Base-by-base conservation (phyloP, 2,888 invertebrate genomes). In the Amblyteles armatorius region DNA sequence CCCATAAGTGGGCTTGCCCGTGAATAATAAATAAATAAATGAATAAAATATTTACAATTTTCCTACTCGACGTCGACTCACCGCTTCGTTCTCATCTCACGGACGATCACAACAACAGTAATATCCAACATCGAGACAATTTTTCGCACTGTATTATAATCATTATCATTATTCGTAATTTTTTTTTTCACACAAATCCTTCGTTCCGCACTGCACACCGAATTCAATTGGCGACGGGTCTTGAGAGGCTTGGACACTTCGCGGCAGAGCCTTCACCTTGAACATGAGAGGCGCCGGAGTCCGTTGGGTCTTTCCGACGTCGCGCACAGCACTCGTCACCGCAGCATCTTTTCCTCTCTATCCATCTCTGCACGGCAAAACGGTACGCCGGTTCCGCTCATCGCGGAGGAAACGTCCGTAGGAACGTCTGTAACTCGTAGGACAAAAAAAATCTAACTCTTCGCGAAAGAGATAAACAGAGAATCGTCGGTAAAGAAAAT, bases 211-310 rank as follows among this genome's bases (percentile, higher is more conserved):
- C 74, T 74, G 74, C 60, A 50, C 74, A 63, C 33, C 50, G 74
- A 48, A 63, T 74, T 63, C 33, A 29, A 74, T 63, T 48, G 60
- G 19, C 48, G 19, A n/a, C 57, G 57, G 22, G 19, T 33, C 48
- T 72, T 33, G 16, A 57, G 19, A 74, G n/a, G 26, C 63, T 50
- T 33, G 48, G 63, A 33, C 60, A 74, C 60, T 44, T 26, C 11
- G 73, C 26, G 44, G 60, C 63, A 63, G 73, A 77, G 36, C 77
- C 77, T 77, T 77, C 77, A 77, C 77, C 76, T 57, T 65, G 57
- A 48, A 78, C 78, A 69, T 78, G 69, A 68, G 78, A 63, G 48
- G 63, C 48, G 50, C 63, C 26, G 63, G 48, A 63, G 48, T 63
- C 74, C 63, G 63, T 63, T 50, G 29, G 48, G 7, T 19, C 19